Base-by-base conservation (phyloP, 2,888 invertebrate species). In the Andrena flavipes region DNA sequence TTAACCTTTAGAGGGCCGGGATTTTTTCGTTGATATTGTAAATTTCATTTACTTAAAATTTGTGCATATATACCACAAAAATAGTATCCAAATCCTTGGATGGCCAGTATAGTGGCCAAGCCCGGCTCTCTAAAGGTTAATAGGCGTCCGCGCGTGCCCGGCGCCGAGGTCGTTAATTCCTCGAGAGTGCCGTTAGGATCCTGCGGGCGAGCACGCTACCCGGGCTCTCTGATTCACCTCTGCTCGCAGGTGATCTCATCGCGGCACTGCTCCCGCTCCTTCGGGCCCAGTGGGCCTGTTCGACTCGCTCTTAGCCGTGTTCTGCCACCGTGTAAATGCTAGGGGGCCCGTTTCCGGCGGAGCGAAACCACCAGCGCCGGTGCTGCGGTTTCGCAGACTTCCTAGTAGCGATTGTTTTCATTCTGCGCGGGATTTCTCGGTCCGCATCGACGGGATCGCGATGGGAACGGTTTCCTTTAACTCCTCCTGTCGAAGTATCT, bases 141-240 rank as follows among this genome's bases (percentile, higher is more conserved):
- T 54, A 68, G 49, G 33, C 56, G 54, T 23, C 23, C 60, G 42
- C 30, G 51, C 51, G 62, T 70, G 64, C 73, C 51, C 33, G 26
- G 13, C 49, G 63, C 16, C 69, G 72, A 67, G 77, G 70, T 84
- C 84, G 80, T 84, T 84, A 81, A 81, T 84, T 80, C 76, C 84
- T 84, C 69, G 69, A 81, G 77, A 80, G 84, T 84, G 77, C 84
- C 80, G 84, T 84, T 84, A 84, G 75, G 63, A 76, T 82, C 68
- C 72, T 51, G 79, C 35, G 23, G 56, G 30, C 64, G 75, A 63
- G 23, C 35, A 56, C 65, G 59, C 54, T 65, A 71, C 49, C 20
- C 67, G 65, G 29, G 49, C 72, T 65, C 79, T 85, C 82, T 85
- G 86, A 80, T 86, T 82, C 82, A 80, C 76, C 60, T 69, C 67